phyloP scores from a whole-genome alignment of 2,888 invertebrate genomes.

The Oscheius sp. region DNA sequence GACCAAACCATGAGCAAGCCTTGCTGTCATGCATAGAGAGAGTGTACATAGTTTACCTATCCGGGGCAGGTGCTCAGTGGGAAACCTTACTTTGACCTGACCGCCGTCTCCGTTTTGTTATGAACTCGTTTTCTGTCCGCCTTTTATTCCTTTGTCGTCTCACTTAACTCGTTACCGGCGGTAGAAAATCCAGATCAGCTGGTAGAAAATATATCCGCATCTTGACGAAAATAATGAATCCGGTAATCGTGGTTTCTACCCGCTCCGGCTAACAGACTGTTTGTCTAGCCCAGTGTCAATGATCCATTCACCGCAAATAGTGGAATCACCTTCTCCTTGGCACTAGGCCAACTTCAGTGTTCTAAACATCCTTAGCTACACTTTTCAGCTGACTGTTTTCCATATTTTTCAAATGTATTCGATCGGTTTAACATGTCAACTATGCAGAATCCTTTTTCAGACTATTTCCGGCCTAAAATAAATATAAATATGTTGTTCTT shows the following conservation, averaged over 20 bases:
- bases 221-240: background rate
- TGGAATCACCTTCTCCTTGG: constrained; percentile 29
- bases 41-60: constrained; percentile 22
- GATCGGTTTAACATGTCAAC: background rate
- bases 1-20: constrained; percentile 25
- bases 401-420: background rate
- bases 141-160: background rate
- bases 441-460: background rate
- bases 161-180: background rate
- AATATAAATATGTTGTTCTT: background rate
- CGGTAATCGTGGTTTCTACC: constrained; percentile 3
- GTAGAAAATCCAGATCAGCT: background rate
- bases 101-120: constrained; percentile 14
- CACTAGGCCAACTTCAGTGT: constrained; percentile 28
- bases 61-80: constrained; percentile 18
- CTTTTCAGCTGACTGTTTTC: background rate
- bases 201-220: too few relatives aligned
- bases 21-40: constrained; percentile 19
- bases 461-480: background rate
- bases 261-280: constrained; percentile 31
- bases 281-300: constrained; percentile 36
- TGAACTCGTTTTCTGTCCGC: background rate
- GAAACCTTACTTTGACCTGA: background rate
- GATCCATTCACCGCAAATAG: constrained; percentile 37
- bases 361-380: constrained; percentile 6